Evolutionary conservation across 2,797 vertebrate genomes (phyloP).

Genomic region (Decapterus maruadsi): DNA sequence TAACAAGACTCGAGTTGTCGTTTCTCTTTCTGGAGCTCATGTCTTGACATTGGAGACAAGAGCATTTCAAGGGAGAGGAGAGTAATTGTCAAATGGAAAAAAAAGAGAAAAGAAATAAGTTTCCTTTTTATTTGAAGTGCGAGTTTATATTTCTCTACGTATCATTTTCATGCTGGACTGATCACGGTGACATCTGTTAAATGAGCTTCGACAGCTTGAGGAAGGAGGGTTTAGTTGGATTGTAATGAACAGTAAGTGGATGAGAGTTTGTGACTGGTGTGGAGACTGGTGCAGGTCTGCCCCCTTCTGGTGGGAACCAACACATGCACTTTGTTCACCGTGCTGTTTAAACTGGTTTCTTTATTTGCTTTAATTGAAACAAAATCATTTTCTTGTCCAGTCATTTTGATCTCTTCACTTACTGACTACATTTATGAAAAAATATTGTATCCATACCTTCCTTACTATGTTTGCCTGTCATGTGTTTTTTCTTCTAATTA

Average conservation of each 20-base stretch:
- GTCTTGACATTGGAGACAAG: neutral
- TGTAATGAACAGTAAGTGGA: neutral
- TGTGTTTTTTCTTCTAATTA: neutral
- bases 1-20: neutral
- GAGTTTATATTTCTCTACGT: conserved; percentile 19
- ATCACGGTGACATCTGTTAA: conserved; percentile 52
- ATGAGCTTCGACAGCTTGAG: conserved; percentile 25
- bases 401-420: too few relatives aligned
- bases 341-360: too few relatives aligned
- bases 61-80: neutral
- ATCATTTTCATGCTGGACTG: conserved; percentile 33
- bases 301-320: conserved; percentile 69
- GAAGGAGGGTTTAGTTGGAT: conserved; percentile 21
- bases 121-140: neutral
- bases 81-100: conserved; percentile 4
- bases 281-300: conserved; percentile 52
- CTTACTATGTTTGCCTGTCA: neutral
- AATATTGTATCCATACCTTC: neutral
- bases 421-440: neutral
- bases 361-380: too few relatives aligned
- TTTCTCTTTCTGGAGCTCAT: neutral
- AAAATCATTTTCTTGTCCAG: too few relatives aligned
- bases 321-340: conserved; percentile 14
- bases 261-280: neutral
- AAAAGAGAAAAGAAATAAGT: neutral